A percentile compares a stretch with the other conserved stretches of the same genome.
Conservation (phyloP, 1,140 invertebrate species). For the Zaprionus taronus region DNA sequence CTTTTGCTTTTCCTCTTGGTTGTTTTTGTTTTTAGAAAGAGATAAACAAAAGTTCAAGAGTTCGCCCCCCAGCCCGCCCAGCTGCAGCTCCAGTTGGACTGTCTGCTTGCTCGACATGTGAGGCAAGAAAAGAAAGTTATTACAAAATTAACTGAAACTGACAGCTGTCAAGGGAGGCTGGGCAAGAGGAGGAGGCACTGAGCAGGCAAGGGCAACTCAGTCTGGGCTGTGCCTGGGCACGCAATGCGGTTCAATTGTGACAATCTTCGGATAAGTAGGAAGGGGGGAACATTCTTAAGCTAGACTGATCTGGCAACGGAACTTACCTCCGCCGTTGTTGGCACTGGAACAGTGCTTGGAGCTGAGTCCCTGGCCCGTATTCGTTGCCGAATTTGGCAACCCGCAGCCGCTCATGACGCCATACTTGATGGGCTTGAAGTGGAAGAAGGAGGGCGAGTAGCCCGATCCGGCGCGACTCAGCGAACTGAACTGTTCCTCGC, state of each 20-base stretch:
- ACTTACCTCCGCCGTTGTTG: constrained; percentile 87
- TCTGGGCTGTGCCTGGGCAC: constrained; percentile 4
- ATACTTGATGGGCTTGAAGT: constrained; percentile 93
- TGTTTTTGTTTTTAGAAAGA: constrained; percentile 73
- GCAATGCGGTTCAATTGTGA: constrained; percentile 62
- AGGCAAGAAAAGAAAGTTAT: constrained; percentile 81
- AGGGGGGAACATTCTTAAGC: not conserved
- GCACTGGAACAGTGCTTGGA: constrained; percentile 85
- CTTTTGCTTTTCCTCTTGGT: constrained; percentile 69
- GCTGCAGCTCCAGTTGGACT: not conserved
- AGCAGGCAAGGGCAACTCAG: constrained; percentile 22
- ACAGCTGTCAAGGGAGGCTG: constrained; percentile 61
- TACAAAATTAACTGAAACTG: constrained; percentile 72
- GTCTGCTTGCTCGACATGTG: constrained; percentile 42
- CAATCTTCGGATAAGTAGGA: constrained; percentile 33
- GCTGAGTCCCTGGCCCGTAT: constrained; percentile 78
- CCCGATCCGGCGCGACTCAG: constrained; percentile 91
- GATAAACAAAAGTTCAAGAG: constrained; percentile 79
- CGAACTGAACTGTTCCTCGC: constrained; percentile 91
- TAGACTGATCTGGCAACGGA: constrained; percentile 8
- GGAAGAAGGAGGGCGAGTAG: constrained; percentile 95
- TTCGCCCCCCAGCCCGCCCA: constrained; percentile 36
- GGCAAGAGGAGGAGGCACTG: constrained; percentile 14
- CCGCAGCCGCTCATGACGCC: constrained; percentile 86
- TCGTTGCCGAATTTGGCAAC: constrained; percentile 78